These are phyloP conservation scores for Cliona cf. orientalis DNA, from an alignment of 37 sponge, comb jelly and placozoan genomes.

Conservation along the genomic window DNA sequence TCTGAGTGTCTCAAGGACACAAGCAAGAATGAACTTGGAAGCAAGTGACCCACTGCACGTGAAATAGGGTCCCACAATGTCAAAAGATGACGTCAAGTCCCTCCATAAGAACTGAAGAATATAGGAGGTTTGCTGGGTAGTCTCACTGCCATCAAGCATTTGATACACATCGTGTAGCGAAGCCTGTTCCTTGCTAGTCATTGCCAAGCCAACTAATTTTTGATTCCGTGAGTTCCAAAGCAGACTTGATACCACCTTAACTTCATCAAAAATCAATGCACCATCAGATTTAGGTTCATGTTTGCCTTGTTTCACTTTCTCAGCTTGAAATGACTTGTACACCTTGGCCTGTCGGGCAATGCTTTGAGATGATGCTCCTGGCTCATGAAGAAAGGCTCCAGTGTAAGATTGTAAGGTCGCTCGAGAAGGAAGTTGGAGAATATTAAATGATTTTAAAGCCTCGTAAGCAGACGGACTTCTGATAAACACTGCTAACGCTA, in stretches of 20 bases:
- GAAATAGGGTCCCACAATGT: constrained; percentile 52
- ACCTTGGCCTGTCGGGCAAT: constrained; percentile 12
- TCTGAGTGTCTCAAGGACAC: constrained; percentile 11
- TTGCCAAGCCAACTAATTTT: constrained; percentile 18
- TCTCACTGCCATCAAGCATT: neutral
- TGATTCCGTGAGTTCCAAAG: constrained; percentile 20
- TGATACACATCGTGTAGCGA: constrained; percentile 19
- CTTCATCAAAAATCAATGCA: constrained; percentile 30
- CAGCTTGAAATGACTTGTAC: neutral
- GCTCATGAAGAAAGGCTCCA: constrained; percentile 22
- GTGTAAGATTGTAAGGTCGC: constrained; percentile 23
- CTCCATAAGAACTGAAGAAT: constrained; percentile 54
- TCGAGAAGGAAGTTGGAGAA: constrained; percentile 19
- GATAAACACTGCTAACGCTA: constrained; percentile 28
- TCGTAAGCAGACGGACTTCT: constrained; percentile 35
- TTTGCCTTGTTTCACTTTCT: neutral
- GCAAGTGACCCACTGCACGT: constrained; percentile 14
- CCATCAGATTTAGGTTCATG: constrained; percentile 15
- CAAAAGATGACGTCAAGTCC: constrained; percentile 24
- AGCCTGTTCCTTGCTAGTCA: constrained; percentile 31
- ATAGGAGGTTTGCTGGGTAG: constrained; percentile 30
- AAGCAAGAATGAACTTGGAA: constrained; percentile 22
- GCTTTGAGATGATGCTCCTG: constrained; percentile 17
- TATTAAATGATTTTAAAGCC: constrained; percentile 16
- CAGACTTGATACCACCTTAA: constrained; percentile 18